Evolutionary conservation across 2,888 invertebrate species (phyloP), one percentile per base, ranked within the genome.

Genomic region (Idaea dimidiata): DNA sequence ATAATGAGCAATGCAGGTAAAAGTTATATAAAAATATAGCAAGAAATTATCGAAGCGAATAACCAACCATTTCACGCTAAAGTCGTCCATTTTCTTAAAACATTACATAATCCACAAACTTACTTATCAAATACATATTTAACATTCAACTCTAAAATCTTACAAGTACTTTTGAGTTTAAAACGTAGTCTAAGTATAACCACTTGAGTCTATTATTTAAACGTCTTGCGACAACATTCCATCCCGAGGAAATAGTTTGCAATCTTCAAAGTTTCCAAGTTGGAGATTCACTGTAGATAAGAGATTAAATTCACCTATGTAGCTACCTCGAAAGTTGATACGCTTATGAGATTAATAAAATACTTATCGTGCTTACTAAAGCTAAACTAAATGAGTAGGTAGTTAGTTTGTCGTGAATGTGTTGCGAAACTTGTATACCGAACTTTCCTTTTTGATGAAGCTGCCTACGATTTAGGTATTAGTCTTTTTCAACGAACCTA

Each of bases 221-320:
- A 65, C 70, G 73, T 72, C 76, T 76, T 78, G 76, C 78, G 80
- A 79, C 80, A 79, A 82, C 82, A 81, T 81, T 81, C 80, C 79
- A 70, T 77, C 75, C 75, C 70, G 66, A 64, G 68, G 78, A 81
- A 81, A 85, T 83, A 84, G 84, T 86, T 85, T 75, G 74, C 77
- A 75, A 76, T 82, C 80, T 81, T 77, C 77, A 76, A 76, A 78
- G 73, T 79, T 76, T 63, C 66, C 64, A 75, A 78, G 78, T 78
- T 68, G 72, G 70, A 76, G 77, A 79, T 80, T 75, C 77, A 75
- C 79, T 76, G 69, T 77, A 77, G 79, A 68, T 82, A 78, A 79
- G 76, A 84, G 79, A 85, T 83, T 83, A 83, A 82, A 83, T 81
- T 81, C 75, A 79, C 78, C 76, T 43, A 43, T 43, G 61, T 62